Conservation (phyloP, 2,113 vertebrate species). For the Anarrhichthys ocellatus region DNA sequence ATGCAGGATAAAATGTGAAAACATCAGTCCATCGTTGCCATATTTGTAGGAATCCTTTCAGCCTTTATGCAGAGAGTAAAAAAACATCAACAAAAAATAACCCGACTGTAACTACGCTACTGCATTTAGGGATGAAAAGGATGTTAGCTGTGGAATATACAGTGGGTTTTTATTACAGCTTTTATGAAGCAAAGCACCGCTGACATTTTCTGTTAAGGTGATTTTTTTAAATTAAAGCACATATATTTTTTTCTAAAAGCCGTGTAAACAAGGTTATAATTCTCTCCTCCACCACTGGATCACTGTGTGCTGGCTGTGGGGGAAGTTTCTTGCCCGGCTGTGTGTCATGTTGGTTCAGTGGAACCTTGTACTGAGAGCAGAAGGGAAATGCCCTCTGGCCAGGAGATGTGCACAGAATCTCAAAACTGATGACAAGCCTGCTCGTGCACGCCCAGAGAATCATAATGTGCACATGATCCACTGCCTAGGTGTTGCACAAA, state of each 20-base stretch:
- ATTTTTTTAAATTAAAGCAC: slow-evolving; percentile 17
- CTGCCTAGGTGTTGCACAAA: slow-evolving; percentile 44
- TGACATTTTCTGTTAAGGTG: background rate
- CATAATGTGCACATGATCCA: slow-evolving; percentile 49
- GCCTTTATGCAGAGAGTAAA: background rate
- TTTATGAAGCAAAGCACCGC: slow-evolving; percentile 3
- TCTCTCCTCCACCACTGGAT: slow-evolving; percentile 6
- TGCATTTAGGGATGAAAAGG: background rate
- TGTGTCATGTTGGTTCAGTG: slow-evolving; percentile 66
- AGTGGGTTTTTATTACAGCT: background rate
- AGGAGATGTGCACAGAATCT: slow-evolving; percentile 71
- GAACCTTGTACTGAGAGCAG: slow-evolving; percentile 63
- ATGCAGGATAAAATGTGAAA: background rate
- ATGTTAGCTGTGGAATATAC: background rate
- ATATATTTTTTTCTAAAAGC: slow-evolving; percentile 14
- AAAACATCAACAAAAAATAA: background rate
- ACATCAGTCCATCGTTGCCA: background rate
- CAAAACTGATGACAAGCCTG: slow-evolving; percentile 58
- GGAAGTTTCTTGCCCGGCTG: slow-evolving; percentile 37
- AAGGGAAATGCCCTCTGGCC: slow-evolving; percentile 68
- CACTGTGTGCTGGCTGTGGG: slow-evolving; percentile 22
- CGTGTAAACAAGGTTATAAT: slow-evolving; percentile 32
- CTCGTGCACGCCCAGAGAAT: slow-evolving; percentile 55
- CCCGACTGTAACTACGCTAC: background rate
- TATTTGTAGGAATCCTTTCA: background rate